Evolutionary conservation across 2,797 vertebrate genomes (phyloP).

Genomic region (Phrynocephalus guinanensis): DNA sequence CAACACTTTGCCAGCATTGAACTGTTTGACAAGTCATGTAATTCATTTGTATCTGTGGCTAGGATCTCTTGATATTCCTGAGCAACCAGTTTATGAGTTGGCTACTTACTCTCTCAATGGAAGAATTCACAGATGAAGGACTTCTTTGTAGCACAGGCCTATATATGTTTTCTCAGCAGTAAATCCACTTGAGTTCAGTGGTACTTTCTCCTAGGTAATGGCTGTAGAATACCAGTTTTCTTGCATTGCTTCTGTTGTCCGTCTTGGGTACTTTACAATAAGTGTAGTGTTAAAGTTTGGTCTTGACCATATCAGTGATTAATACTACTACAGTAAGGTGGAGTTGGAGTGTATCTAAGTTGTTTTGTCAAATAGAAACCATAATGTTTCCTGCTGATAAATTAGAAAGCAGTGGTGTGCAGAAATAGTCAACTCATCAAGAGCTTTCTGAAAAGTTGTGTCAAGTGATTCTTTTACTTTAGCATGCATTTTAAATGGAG

Average conservation of each 20-base stretch:
- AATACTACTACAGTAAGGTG: not conserved
- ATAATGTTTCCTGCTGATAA: slow-evolving; percentile 19
- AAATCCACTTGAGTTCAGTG: not conserved
- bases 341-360: not conserved
- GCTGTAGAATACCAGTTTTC: not conserved
- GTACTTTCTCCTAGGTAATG: not conserved
- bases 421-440: not conserved
- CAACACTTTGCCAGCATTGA: not conserved
- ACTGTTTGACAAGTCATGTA: not conserved
- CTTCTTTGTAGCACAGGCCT: not conserved
- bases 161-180: not conserved
- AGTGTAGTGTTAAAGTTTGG: slow-evolving; percentile 12
- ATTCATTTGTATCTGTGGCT: not conserved
- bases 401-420: not conserved
- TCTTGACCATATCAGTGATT: not conserved
- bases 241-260: not conserved
- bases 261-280: not conserved
- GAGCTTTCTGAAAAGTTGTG: slow-evolving; percentile 2
- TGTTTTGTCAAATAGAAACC: slow-evolving; percentile 6
- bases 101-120: not conserved
- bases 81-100: not conserved
- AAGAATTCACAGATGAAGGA: not conserved
- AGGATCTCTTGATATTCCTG: not conserved
- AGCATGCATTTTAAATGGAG: slow-evolving; percentile 40
- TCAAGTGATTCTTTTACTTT: not conserved